phyloP scores from a whole-genome alignment of 2,113 vertebrate species.

The Neopipo cinnamomea region DNA sequence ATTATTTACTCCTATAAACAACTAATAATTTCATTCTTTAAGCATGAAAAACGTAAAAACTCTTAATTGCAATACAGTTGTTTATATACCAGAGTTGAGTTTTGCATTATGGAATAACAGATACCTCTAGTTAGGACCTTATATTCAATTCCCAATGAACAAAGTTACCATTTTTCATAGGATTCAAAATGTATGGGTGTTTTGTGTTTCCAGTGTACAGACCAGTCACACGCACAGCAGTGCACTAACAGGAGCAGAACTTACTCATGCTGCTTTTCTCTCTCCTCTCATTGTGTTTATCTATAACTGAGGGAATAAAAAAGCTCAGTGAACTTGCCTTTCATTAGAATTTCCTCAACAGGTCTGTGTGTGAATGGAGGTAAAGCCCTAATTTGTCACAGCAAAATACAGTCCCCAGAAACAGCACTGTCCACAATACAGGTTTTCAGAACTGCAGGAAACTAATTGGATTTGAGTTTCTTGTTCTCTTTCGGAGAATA shows the following conservation, averaged over 20 bases:
- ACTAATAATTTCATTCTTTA: background rate
- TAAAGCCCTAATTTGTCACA: background rate
- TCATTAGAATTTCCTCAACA: constrained; percentile 22
- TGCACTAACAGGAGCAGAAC: background rate
- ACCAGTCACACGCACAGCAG: background rate
- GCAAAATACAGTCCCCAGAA: constrained; percentile 12
- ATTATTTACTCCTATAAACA: background rate
- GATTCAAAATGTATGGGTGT: background rate
- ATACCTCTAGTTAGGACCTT: background rate
- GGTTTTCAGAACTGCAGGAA: background rate
- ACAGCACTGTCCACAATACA: background rate
- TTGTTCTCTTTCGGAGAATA: background rate
- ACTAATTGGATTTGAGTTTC: constrained; percentile 35
- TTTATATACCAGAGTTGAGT: background rate
- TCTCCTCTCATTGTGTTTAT: background rate
- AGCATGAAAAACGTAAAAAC: background rate
- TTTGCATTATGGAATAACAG: background rate
- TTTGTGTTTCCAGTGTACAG: background rate
- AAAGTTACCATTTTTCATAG: background rate
- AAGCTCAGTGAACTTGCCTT: constrained; percentile 5
- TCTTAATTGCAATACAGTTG: background rate
- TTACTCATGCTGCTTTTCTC: constrained; percentile 14
- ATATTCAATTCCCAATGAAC: background rate
- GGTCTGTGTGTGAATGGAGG: background rate
- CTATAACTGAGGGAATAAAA: constrained; percentile 7